Evolutionary conservation across 2,888 invertebrate genomes (phyloP).

Genomic region (Idaea dimidiata): DNA sequence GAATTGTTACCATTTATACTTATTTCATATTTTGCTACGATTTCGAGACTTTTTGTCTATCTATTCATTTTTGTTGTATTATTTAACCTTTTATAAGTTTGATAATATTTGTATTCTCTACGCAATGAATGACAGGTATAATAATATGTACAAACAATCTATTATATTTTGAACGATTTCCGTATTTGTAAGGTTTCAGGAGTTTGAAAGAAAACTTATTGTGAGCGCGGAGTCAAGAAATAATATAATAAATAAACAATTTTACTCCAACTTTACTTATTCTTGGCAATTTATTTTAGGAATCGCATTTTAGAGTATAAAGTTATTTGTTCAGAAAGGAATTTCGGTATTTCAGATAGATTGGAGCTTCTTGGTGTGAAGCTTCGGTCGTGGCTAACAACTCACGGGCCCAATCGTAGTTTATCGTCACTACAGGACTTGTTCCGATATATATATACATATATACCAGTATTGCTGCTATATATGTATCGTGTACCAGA

Average conservation of each 20-base stretch:
- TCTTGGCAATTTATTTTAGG: background rate
- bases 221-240: background rate
- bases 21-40: background rate
- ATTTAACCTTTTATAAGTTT: too few species aligned
- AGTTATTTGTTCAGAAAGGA: background rate
- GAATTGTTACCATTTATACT: constrained; percentile 23
- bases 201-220: background rate
- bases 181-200: background rate
- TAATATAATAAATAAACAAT: background rate
- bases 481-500: too few species aligned
- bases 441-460: too few species aligned
- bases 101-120: too few species aligned
- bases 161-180: background rate
- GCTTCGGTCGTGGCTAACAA: too few species aligned
- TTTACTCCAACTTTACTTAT: background rate
- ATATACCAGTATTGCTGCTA: too few species aligned
- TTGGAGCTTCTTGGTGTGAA: too few species aligned
- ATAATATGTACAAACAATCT: background rate
- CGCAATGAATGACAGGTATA: too few species aligned
- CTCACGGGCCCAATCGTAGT: too few species aligned
- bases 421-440: too few species aligned
- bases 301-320: background rate
- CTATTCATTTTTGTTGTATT: too few species aligned
- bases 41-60: background rate
- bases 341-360: background rate